Evolutionary conservation across 92 coral and sea anemone genomes (phyloP).

Genomic region (Pocillopora meandrina): DNA sequence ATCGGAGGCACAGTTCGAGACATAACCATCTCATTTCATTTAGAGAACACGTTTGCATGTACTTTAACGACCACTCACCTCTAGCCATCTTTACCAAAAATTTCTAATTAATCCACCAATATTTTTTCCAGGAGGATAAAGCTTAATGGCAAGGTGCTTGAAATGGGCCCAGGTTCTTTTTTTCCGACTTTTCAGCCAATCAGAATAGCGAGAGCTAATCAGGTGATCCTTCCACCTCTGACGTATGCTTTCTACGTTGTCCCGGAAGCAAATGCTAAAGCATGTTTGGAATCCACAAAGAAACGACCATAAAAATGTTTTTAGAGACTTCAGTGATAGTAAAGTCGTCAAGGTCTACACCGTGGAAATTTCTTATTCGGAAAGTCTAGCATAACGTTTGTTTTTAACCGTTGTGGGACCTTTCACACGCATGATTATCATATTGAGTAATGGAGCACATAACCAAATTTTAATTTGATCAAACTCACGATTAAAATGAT

Average conservation of each 20-base stretch:
- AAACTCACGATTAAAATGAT: too few relatives aligned
- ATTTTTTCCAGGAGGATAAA: conserved; percentile 51
- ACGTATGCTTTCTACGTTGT: conserved; percentile 62
- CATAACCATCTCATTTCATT: too few relatives aligned
- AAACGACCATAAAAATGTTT: background rate
- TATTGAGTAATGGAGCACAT: too few relatives aligned
- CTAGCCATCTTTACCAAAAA: too few relatives aligned
- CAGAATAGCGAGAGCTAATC: conserved; percentile 32
- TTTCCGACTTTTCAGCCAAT: conserved; percentile 52
- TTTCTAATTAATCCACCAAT: background rate
- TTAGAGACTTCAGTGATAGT: background rate
- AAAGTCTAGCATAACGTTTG: too few relatives aligned
- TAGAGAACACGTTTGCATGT: too few relatives aligned
- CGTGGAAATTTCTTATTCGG: too few relatives aligned
- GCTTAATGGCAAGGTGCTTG: conserved; percentile 75
- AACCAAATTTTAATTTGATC: too few relatives aligned
- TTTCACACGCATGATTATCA: too few relatives aligned
- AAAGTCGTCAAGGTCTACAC: background rate
- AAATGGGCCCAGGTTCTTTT: conserved; percentile 56
- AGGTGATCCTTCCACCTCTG: conserved; percentile 55
- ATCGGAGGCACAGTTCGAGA: too few relatives aligned
- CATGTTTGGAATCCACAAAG: conserved; percentile 22
- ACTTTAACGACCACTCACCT: too few relatives aligned
- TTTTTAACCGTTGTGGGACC: too few relatives aligned
- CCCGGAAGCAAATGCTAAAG: conserved; percentile 51